These are phyloP conservation scores for Centropus bengalensis DNA, from an alignment of 2,113 vertebrate species.

Conservation along the genomic window DNA sequence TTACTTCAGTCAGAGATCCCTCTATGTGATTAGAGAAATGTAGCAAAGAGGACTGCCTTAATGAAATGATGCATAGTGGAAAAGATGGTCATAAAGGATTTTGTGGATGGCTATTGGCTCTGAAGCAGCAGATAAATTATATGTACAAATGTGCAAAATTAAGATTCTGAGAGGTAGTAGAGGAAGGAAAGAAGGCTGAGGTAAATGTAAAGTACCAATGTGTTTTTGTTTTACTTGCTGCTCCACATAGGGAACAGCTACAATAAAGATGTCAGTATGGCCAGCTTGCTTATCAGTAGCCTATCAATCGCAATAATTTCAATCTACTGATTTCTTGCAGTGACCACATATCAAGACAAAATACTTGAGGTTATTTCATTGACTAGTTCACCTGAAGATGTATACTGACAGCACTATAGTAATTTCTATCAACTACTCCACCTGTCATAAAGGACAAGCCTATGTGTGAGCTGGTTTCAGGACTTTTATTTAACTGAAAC, in stretches of 20 bases:
- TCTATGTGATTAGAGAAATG: background rate
- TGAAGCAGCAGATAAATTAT: background rate
- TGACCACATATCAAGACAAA: background rate
- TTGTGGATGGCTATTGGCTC: background rate
- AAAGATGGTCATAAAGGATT: background rate
- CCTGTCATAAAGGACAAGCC: background rate
- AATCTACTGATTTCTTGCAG: background rate
- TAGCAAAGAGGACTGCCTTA: background rate
- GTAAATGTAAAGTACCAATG: background rate
- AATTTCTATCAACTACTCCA: background rate
- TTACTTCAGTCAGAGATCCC: background rate
- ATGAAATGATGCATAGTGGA: background rate
- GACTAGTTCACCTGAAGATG: background rate
- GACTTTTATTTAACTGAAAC: background rate
- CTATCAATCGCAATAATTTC: background rate
- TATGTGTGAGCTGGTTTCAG: background rate
- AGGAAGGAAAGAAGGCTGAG: background rate
- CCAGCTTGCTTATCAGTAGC: background rate
- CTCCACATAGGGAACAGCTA: background rate
- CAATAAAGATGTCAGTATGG: background rate
- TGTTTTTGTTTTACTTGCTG: background rate
- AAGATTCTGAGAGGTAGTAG: background rate
- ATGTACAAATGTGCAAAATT: background rate
- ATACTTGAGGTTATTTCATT: background rate
- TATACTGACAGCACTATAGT: background rate